These are phyloP conservation scores for Tachina fera DNA, from an alignment of 2,888 invertebrate genomes.

Conservation along the genomic window DNA sequence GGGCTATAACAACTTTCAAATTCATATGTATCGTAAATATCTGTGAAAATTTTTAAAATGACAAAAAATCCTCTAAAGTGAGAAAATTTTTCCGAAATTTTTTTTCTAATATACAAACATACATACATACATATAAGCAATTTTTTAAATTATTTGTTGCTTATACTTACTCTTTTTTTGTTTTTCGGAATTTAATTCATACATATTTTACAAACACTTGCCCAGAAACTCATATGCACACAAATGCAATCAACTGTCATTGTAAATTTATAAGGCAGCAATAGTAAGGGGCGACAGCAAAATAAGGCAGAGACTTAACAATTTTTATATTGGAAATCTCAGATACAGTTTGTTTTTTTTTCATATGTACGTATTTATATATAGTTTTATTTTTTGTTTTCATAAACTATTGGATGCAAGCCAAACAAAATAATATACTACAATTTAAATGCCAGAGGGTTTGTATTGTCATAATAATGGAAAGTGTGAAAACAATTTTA, in stretches of 20 bases:
- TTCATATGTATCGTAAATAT: too few relatives aligned
- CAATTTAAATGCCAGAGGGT: constrained; percentile 52
- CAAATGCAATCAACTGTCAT: constrained; percentile 14
- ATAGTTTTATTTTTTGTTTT: constrained; percentile 19
- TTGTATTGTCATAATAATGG: constrained; percentile 65
- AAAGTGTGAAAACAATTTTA: constrained; percentile 63
- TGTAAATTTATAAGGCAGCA: constrained; percentile 32
- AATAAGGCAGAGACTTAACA: constrained; percentile 35
- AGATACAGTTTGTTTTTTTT: constrained; percentile 3
- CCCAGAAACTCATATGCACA: neutral
- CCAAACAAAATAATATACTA: constrained; percentile 54
- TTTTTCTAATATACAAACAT: constrained; percentile 30
- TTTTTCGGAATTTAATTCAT: constrained; percentile 40
- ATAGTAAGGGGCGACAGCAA: constrained; percentile 17
- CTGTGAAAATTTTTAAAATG: too few relatives aligned
- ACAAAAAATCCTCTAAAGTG: too few relatives aligned
- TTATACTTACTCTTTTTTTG: neutral
- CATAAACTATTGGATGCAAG: constrained; percentile 61
- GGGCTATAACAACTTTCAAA: too few relatives aligned
- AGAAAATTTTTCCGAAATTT: neutral
- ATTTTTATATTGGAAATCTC: constrained; percentile 38
- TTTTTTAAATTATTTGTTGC: neutral
- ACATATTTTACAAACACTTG: constrained; percentile 23
- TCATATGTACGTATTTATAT: neutral
- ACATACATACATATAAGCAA: constrained; percentile 22